phyloP scores from a whole-genome alignment of 2,113 vertebrate genomes.

The Rhinopomastus cyanomelas region DNA sequence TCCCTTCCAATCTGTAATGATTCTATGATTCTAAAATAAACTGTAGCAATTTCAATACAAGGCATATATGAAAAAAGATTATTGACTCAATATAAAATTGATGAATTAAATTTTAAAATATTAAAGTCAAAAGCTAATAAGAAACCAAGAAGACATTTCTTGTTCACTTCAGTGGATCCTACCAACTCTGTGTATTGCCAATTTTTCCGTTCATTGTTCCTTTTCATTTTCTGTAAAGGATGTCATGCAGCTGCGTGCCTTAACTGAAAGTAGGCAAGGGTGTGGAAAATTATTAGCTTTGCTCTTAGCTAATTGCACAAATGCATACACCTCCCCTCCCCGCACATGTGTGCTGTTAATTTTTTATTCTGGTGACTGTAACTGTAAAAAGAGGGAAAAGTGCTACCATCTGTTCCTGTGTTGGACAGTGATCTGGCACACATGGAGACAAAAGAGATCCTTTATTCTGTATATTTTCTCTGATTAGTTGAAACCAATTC shows the following conservation, averaged over 20 bases:
- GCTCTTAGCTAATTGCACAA: background rate
- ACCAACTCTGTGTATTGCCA: background rate
- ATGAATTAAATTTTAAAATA: background rate
- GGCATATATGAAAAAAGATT: background rate
- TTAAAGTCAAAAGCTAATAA: background rate
- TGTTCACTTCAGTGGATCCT: background rate
- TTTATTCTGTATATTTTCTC: background rate
- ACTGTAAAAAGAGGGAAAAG: background rate
- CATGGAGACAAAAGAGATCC: background rate
- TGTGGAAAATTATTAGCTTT: background rate
- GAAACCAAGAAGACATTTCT: background rate
- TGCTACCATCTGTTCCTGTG: background rate
- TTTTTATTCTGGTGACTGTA: background rate
- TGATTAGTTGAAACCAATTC: background rate
- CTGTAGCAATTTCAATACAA: background rate
- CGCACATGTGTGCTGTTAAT: background rate
- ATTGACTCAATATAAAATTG: background rate
- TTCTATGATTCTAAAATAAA: background rate
- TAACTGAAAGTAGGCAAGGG: background rate
- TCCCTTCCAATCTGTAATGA: too few relatives aligned
- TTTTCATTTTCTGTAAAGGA: background rate
- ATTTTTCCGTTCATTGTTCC: background rate
- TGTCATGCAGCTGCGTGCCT: background rate
- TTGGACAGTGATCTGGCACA: background rate
- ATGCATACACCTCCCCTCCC: background rate